Base-by-base conservation (phyloP, 2,113 vertebrate genomes). In the Morone saxatilis region DNA sequence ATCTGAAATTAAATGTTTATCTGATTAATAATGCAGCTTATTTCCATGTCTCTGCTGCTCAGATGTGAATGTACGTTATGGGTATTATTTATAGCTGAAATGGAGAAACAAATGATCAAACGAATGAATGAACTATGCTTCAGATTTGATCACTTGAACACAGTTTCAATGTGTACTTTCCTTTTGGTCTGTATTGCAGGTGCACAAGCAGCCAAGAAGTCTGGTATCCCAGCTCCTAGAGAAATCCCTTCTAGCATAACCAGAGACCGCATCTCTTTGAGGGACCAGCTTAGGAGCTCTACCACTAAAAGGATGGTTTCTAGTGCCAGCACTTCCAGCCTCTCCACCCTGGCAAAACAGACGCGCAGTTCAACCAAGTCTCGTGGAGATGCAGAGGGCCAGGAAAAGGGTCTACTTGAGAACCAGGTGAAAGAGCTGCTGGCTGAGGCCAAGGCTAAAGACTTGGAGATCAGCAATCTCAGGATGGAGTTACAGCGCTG, bases 391-490 rank as follows among this genome's bases (percentile, higher is more conserved):
- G 91, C 87, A 57, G 97, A 98, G 56, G 82, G 69, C 1, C 92
- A 93, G 56, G 97, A 98, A 80, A 96, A 89, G 87, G 95, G 95
- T 0, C 88, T 95, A 41, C 93, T 99, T 70, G 98, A 99, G 95
- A 92, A 95, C 83, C 98, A 98, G 83, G 96, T 99, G 65, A 98
- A 96, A 85, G 98, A 98, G 56, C 96, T 99, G 56, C 88, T 99
- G 91, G 96, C 97, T 31, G 98, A 99, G 82, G 97, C 97, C 57
- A 99, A 99, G 87, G 95, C 96, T 0, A 99, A 99, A 95, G 98
- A 99, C 78, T 96, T 95, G 1, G 97, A 99, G 93, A 99, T 99
- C 48, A 97, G 94, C 86, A 97, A 95, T 84, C 97, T 99, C 54
- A 96, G 96, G 38, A 96, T 91, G 79, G 98, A 99, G 88, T 86